Evolutionary conservation across 1,140 invertebrate genomes (phyloP).

Genomic region (Octopus sinensis): DNA sequence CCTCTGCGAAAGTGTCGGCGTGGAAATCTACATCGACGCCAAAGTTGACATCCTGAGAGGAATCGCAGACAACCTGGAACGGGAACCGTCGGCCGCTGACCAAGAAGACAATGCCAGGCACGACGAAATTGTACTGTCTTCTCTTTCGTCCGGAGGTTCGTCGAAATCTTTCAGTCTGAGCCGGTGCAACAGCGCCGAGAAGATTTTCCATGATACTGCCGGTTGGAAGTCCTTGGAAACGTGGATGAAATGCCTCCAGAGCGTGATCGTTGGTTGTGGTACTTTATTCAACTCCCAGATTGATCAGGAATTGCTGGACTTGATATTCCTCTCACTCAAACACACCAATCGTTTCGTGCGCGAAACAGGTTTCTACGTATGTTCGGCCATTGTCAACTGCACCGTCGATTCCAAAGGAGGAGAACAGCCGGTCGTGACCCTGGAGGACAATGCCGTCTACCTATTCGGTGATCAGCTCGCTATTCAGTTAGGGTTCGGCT

Average conservation of each 20-base stretch:
- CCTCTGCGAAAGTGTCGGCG: slow-evolving; percentile 54
- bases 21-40: slow-evolving; percentile 51
- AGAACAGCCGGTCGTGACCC: slow-evolving; percentile 16
- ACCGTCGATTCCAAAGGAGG: slow-evolving; percentile 41
- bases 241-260: slow-evolving; percentile 63
- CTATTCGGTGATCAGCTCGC: slow-evolving; percentile 59
- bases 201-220: slow-evolving; percentile 63
- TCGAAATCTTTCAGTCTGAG: background rate
- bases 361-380: slow-evolving; percentile 63
- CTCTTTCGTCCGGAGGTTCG: too few relatives aligned
- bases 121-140: background rate
- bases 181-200: slow-evolving; percentile 7
- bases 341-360: slow-evolving; percentile 64
- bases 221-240: slow-evolving; percentile 64
- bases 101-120: slow-evolving; percentile 11
- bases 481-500: slow-evolving; percentile 57
- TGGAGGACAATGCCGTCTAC: slow-evolving; percentile 56
- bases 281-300: slow-evolving; percentile 57
- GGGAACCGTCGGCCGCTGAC: slow-evolving; percentile 38
- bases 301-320: slow-evolving; percentile 58
- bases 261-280: slow-evolving; percentile 60
- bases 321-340: slow-evolving; percentile 59
- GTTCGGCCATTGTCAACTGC: slow-evolving; percentile 59
- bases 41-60: slow-evolving; percentile 52
- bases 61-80: slow-evolving; percentile 57